These are phyloP conservation scores for Recurvirostra avosetta DNA, from an alignment of 2,113 vertebrate genomes.

Conservation along the genomic window DNA sequence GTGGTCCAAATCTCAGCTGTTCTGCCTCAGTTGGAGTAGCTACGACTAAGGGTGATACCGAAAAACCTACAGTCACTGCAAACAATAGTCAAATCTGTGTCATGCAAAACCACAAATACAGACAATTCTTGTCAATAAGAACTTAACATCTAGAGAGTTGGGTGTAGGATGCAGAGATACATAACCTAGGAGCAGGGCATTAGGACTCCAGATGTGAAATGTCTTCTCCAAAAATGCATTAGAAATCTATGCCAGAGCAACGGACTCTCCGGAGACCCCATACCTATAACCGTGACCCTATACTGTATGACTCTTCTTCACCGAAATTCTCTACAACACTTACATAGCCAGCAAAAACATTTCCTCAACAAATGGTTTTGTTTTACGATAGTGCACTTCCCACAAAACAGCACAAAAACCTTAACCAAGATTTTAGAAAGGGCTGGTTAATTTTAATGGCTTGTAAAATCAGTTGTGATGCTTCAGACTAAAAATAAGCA, in stretches of 20 bases:
- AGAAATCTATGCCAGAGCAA: not conserved
- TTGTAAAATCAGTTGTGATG: slow-evolving; percentile 10
- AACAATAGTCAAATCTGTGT: not conserved
- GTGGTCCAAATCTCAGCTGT: not conserved
- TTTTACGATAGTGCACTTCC: not conserved
- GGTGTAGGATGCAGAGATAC: not conserved
- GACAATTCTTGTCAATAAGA: not conserved
- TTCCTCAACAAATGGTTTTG: not conserved
- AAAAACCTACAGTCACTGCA: not conserved
- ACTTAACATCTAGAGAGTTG: not conserved
- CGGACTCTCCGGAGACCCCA: not conserved
- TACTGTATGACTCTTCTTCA: not conserved
- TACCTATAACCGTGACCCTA: not conserved
- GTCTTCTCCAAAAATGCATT: not conserved
- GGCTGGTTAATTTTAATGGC: not conserved
- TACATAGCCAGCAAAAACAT: not conserved
- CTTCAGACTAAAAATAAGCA: slow-evolving; percentile 38
- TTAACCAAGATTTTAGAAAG: not conserved
- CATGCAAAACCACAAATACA: not conserved
- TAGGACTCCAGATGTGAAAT: not conserved
- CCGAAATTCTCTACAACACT: not conserved
- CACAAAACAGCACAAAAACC: not conserved
- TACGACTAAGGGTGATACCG: not conserved
- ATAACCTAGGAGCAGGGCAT: not conserved
- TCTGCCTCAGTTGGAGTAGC: not conserved